A percentile compares a stretch with the other conserved stretches of the same genome.
Evolutionary conservation across 92 coral and sea anemone genomes (phyloP).

Genomic region (Bergia puertoricense): DNA sequence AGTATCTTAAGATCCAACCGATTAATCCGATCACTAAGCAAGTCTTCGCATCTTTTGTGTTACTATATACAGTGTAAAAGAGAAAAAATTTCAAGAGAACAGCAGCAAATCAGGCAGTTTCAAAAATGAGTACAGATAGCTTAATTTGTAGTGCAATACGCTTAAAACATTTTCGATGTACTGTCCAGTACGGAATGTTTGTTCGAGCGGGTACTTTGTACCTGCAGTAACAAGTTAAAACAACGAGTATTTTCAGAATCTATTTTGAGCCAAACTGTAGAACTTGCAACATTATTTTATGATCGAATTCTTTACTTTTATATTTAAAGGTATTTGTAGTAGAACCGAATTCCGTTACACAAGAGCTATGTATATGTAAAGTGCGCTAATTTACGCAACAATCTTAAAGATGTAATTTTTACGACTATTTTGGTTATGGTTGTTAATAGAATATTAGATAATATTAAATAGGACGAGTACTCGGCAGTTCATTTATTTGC

Average conservation of each 20-base stretch:
- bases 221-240: constrained; percentile 16
- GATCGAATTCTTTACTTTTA: constrained; percentile 48
- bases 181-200: constrained; percentile 18
- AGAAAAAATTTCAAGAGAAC: constrained; percentile 43
- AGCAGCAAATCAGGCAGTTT: background rate
- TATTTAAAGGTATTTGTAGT: constrained; percentile 46
- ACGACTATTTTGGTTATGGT: constrained; percentile 48
- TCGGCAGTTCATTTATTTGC: constrained; percentile 37
- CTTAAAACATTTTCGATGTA: constrained; percentile 21
- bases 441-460: constrained; percentile 48
- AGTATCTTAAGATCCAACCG: constrained; percentile 2
- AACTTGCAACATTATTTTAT: constrained; percentile 41
- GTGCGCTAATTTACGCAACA: constrained; percentile 42
- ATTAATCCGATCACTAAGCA: background rate
- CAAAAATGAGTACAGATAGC: background rate
- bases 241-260: constrained; percentile 38
- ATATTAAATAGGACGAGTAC: constrained; percentile 23
- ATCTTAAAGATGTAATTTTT: constrained; percentile 45
- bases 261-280: constrained; percentile 43
- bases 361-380: constrained; percentile 26
- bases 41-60: constrained; percentile 4
- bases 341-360: constrained; percentile 20
- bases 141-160: background rate
- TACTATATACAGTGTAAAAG: background rate
- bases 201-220: constrained; percentile 27